Base-by-base conservation (phyloP, 2,888 invertebrate species). In the Conops quadrifasciatus region DNA sequence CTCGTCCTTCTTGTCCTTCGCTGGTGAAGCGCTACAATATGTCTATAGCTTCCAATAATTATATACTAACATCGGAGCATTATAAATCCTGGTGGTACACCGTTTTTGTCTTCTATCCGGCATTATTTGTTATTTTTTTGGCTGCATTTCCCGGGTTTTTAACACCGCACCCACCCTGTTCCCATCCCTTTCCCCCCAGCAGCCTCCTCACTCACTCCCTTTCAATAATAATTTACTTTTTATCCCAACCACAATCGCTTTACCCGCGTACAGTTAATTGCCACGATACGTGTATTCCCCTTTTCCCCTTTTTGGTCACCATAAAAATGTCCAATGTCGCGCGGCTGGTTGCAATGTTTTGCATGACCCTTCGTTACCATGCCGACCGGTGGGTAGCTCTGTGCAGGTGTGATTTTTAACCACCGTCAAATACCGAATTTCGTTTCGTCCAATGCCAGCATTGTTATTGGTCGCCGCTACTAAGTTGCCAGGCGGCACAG, bases 341-440 rank as follows among this genome's bases (percentile, higher is more conserved):
- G 65, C n/a, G 16, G 16, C 19, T 49, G 26, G 53, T 45, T 49
- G 67, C 7, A 26, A 56, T 67, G 67, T 58, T 53, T 67, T 43
- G 67, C 51, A 30, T 65, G 43, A 16, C 67, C n/a, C 67, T n/a
- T 45, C 24, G 67, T 45, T 15, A 26, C 45, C 56, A 58, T 58
- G 58, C 19, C 67, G 26, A 58, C 58, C 24, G 36, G 36, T 36
- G 36, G 36, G 36, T 9, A 36, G 9, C 36, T 36, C 36, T n/a
- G 24, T 3, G 56, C 56, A 56, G 58, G 43, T 45, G 67, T 67
- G 58, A 67, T 67, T 67, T 67, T 56, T 45, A 62, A 24, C 45
- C 63, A 47, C 45, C 26, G 9, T 36, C 63, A 24, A 26, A 11
- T 26, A 63, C 63, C 26, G 11, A 58, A 67, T 45, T 51, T 15